phyloP scores from a whole-genome alignment of 2,113 vertebrate species.

The Lagopus leucura region DNA sequence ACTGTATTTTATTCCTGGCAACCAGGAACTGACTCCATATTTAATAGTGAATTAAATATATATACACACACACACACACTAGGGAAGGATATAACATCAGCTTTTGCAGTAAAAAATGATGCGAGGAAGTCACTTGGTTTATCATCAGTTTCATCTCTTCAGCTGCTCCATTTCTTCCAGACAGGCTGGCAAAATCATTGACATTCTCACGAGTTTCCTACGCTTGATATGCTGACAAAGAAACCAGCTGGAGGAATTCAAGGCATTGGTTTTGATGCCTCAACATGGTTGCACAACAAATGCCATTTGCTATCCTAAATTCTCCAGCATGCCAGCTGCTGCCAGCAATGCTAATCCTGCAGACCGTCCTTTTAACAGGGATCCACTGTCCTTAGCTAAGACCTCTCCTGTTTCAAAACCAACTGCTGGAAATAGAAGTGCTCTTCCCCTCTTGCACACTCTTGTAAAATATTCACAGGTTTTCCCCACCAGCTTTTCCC shows the following conservation, averaged over 20 bases:
- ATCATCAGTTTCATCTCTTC: neutral
- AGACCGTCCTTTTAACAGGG: neutral
- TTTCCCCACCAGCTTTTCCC: neutral
- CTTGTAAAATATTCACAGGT: neutral
- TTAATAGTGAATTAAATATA: neutral
- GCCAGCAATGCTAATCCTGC: neutral
- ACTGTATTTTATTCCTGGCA: neutral
- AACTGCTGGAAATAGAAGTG: neutral
- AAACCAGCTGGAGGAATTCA: neutral
- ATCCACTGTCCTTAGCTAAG: rapidly evolving
- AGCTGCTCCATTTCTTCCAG: neutral
- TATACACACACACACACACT: rapidly evolving
- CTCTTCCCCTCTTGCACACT: neutral
- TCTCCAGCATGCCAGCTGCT: neutral
- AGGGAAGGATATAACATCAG: neutral
- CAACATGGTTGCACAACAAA: neutral
- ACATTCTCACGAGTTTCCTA: neutral
- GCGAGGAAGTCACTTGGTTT: neutral
- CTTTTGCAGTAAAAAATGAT: neutral
- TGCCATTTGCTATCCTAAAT: neutral
- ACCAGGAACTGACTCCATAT: rapidly evolving
- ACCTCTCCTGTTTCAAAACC: rapidly evolving
- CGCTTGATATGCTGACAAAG: rapidly evolving
- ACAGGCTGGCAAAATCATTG: neutral
- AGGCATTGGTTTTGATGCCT: rapidly evolving